Evolutionary conservation across 2,888 invertebrate species (phyloP).

Genomic region (Cantharis nigra): DNA sequence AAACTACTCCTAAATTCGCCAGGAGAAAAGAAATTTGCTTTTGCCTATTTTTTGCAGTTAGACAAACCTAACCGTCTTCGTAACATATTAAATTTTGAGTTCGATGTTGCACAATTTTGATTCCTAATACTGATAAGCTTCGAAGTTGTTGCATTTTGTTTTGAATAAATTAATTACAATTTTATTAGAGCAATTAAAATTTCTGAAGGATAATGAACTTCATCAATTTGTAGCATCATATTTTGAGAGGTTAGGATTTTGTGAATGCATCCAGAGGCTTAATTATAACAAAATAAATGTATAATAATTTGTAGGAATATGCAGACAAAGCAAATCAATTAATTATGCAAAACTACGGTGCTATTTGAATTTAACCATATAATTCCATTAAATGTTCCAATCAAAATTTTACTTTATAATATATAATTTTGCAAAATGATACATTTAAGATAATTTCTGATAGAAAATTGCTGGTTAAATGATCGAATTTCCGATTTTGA

Average conservation of each 20-base stretch:
- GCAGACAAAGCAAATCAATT: background rate
- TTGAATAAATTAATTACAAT: background rate
- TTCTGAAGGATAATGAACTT: background rate
- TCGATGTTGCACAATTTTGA: background rate
- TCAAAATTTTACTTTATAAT: conserved; percentile 9
- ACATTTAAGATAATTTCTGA: conserved; percentile 17
- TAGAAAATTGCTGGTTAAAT: conserved; percentile 24
- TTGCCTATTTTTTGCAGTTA: too few relatives aligned
- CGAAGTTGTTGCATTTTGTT: too few relatives aligned
- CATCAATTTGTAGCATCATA: too few relatives aligned
- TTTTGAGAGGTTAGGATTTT: background rate
- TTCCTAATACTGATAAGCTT: background rate
- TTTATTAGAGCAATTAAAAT: background rate
- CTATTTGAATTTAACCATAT: conserved; percentile 18
- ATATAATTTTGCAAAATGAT: conserved; percentile 24
- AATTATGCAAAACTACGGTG: background rate
- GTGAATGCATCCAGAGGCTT: background rate
- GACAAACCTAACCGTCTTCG: too few relatives aligned
- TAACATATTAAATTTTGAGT: too few relatives aligned
- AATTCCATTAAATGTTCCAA: conserved; percentile 15
- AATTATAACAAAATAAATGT: background rate
- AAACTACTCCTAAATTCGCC: too few relatives aligned
- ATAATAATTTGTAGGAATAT: background rate
- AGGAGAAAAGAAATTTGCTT: too few relatives aligned
- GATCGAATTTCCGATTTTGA: background rate